Percentiles rank a stretch among this genome's conserved stretches.
Evolutionary conservation across 2,113 vertebrate species (phyloP).

Genomic region (Nesoenas mayeri): DNA sequence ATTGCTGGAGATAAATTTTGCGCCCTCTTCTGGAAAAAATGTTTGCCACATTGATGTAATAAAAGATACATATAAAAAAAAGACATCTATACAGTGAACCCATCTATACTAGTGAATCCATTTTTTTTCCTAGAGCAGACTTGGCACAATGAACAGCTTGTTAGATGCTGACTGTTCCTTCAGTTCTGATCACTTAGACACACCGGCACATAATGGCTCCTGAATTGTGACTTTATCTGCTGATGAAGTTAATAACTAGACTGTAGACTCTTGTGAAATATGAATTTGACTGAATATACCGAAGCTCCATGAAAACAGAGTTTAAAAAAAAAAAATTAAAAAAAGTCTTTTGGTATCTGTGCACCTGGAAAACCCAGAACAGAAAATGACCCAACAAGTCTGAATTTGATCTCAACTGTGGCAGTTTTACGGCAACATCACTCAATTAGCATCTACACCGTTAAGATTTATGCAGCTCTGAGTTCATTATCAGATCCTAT

Average conservation of each 20-base stretch:
- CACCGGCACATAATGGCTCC: background rate
- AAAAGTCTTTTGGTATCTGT: background rate
- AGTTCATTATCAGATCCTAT: background rate
- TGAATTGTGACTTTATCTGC: background rate
- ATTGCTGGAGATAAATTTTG: conserved; percentile 18
- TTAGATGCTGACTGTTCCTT: background rate
- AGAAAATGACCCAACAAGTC: background rate
- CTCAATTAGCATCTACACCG: rapidly evolving
- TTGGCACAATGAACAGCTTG: background rate
- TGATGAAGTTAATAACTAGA: background rate
- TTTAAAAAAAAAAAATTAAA: too few species aligned
- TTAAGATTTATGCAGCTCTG: background rate
- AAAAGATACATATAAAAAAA: background rate
- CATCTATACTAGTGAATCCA: too few species aligned
- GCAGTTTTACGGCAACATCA: background rate
- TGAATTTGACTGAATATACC: background rate
- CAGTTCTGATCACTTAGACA: background rate
- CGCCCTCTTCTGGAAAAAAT: conserved; percentile 68
- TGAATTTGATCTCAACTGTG: background rate
- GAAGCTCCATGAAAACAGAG: background rate
- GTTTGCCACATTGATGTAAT: background rate
- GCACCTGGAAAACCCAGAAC: background rate
- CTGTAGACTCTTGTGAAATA: background rate
- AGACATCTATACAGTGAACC: rapidly evolving
- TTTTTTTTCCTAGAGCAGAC: background rate